phyloP scores from a whole-genome alignment of 2,888 invertebrate genomes.

The Seira ritae region DNA sequence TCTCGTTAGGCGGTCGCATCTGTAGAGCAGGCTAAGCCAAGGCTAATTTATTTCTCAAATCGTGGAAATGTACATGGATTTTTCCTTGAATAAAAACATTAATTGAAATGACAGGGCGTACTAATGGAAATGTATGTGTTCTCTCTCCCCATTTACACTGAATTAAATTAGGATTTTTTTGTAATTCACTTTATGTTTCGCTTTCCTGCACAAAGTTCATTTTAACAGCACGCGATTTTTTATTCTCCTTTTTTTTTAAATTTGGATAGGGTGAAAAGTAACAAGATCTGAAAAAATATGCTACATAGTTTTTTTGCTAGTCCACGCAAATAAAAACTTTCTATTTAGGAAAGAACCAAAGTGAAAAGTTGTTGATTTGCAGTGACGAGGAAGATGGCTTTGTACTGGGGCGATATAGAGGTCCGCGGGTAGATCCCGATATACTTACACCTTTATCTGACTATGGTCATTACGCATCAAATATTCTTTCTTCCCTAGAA shows the following conservation, averaged over 20 bases:
- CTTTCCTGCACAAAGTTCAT: background rate
- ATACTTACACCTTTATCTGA: conserved; percentile 70
- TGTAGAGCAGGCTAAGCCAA: no score
- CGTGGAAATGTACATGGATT: no score
- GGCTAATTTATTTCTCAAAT: no score
- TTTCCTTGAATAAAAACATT: no score
- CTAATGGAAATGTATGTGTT: no score
- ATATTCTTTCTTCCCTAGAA: conserved; percentile 64
- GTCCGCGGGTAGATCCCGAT: conserved; percentile 68
- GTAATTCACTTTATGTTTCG: no score
- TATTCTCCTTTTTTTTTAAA: background rate
- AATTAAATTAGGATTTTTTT: no score
- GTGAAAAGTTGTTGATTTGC: conserved; percentile 59
- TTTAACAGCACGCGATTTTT: conserved; percentile 6
- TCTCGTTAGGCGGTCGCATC: conserved; percentile 32
- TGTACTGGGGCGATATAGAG: conserved; percentile 72
- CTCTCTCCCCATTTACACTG: background rate
- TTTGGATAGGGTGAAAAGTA: background rate
- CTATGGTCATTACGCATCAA: conserved; percentile 68
- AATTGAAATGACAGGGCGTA: conserved; percentile 9
- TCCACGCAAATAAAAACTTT: background rate
- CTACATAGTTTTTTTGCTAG: background rate
- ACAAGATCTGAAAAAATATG: background rate
- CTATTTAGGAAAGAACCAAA: background rate
- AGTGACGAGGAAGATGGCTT: conserved; percentile 73